phyloP scores from a whole-genome alignment of 2,113 vertebrate genomes.

The Pollimyrus isidori region DNA sequence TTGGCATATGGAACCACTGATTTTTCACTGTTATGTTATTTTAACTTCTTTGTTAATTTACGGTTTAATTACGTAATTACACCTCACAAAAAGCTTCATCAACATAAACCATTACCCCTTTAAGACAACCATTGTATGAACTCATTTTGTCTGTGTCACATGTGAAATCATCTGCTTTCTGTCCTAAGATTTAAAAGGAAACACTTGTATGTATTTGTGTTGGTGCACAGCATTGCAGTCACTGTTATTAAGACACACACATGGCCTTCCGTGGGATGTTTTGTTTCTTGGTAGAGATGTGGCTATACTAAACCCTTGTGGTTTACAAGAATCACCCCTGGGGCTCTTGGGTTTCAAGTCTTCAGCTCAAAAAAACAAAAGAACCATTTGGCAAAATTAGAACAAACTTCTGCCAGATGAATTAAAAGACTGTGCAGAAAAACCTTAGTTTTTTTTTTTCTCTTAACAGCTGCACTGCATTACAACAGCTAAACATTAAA shows the following conservation, averaged over 20 bases:
- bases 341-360: neutral
- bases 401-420: neutral
- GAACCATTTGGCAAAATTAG: neutral
- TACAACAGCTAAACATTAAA: neutral
- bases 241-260: neutral
- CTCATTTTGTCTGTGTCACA: neutral
- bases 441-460: neutral
- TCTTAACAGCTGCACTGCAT: neutral
- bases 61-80: neutral
- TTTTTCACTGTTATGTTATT: neutral
- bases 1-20: neutral
- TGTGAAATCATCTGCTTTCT: neutral
- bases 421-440: neutral
- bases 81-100: neutral
- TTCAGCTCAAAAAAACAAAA: neutral
- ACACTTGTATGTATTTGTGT: neutral
- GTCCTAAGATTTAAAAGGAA: neutral
- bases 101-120: neutral
- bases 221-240: neutral
- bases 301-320: neutral
- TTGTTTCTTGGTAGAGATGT: neutral
- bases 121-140: neutral
- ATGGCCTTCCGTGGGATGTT: neutral
- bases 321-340: neutral
- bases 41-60: neutral